Base-by-base conservation (phyloP, 2,797 vertebrate genomes). In the Serranus cabrilla region DNA sequence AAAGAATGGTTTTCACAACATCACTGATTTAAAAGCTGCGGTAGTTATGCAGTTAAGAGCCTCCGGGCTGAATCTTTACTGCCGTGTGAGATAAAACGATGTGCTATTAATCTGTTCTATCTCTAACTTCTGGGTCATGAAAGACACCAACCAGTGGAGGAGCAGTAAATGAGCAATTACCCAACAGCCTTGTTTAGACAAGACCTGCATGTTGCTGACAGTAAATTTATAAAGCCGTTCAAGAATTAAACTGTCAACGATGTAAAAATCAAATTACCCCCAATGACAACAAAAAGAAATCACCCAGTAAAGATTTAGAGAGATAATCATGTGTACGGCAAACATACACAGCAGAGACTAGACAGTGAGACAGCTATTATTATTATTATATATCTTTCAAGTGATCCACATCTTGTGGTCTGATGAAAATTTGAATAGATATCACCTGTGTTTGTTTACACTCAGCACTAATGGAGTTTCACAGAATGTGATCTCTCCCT, bases 231-330 rank as follows among this genome's bases (percentile, higher is more conserved):
- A 70, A 79, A 75, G 61, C 16, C 59, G 11, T 71, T 79, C 25
- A 56, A 73, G 71, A 85, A 87, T 85, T 66, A 88, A 91, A 74
- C 78, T 86, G 86, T 91, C 89, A 87, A 64, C 84, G 65, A 61
- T 62, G 73, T 66, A 71, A 80, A 78, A 84, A 80, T 83, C 60
- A 46, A 84, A 86, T 85, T 65, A 82, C 51, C 49, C n/a, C 9
- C 4, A 49, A 45, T 65, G 71, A 69, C 49, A 76, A 63, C 46
- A 64, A 59, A 46, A 63, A 40, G 31, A 60, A 69, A 49, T 40
- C 43, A 46, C 40, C 18, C 62, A 20, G 59, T 56, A 16, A 60
- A 83, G 49, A 66, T 69, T 57, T 10, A 16, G 20, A 62, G 25
- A 71, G 68, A 87, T 80, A 85, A 85, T 67, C 45, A 40, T 39